These are phyloP conservation scores for Piscicola geometra DNA, from an alignment of 2,888 invertebrate species.

Conservation along the genomic window DNA sequence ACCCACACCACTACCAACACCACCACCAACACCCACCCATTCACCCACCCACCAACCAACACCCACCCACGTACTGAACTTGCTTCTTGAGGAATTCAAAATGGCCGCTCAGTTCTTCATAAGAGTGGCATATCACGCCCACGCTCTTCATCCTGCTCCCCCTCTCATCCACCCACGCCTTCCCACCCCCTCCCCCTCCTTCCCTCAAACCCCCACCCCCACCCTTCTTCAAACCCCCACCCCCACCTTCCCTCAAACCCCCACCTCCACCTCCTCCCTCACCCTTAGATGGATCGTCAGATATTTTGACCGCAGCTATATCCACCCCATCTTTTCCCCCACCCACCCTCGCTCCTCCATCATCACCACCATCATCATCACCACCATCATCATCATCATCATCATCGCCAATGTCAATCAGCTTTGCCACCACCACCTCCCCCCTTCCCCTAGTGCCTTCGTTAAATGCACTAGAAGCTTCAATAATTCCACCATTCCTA, in stretches of 20 bases:
- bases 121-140: slow-evolving; percentile 53
- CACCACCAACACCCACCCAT: not conserved
- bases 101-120: not conserved
- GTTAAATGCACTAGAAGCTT: not conserved
- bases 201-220: not conserved
- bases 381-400: not conserved
- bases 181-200: not conserved
- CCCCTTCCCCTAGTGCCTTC: not conserved
- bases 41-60: not conserved
- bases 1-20: not conserved
- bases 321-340: not conserved
- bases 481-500: not conserved
- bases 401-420: not conserved
- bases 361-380: not conserved
- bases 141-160: slow-evolving; percentile 56
- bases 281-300: not conserved
- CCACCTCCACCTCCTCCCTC: slow-evolving; percentile 7
- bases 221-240: too few relatives aligned
- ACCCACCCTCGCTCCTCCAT: not conserved
- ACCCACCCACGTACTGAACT: slow-evolving; percentile 18
- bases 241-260: not conserved
- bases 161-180: not conserved
- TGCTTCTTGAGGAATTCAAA: slow-evolving; percentile 21
- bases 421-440: not conserved
- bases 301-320: too few relatives aligned